Base-by-base conservation (phyloP, 2,888 invertebrate species). In the Teinopalpus imperialis region DNA sequence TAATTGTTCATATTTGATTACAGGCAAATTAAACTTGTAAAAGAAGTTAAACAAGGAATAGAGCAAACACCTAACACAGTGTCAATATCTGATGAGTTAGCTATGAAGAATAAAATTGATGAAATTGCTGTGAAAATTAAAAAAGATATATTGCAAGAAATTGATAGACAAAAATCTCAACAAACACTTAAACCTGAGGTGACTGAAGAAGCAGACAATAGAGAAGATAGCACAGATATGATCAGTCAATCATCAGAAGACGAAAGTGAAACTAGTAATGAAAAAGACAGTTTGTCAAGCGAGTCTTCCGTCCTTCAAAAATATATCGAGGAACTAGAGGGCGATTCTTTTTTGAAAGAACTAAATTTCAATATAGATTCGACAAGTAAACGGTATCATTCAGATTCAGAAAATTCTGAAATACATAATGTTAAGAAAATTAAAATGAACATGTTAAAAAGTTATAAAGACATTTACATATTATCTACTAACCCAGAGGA, bases 401-500 rank as follows among this genome's bases (percentile, higher is more conserved):
- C 48, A 0, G 40, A 53, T 34, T 57, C 54, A 0, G 36, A 45
- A 2, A 31, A 32, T 3, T 48, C 39, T 0, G 32, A 34, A 1
- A 26, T 30, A 20, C 5, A 9, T 0, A 10, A 29, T 10, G 7
- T 32, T 0, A 56, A 54, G 13, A 55, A 48, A 43, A 29, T 21
- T 3, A 54, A 56, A 54, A 5, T 21, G 1, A 10, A n/a, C 18
- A 1, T n/a, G 1, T 20, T 41, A 6, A 34, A 23, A 16, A 29
- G 34, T 16, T 46, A 23, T 31, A 51, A 48, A 47, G 49, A 39
- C n/a, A 27, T 69, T 4, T 39, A 14, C 4, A 59, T 74, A 14
- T 39, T 44, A 5, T 60, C 60, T 0, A 50, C 32, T 1, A 32
- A 55, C 21, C 59, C 59, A 2, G 20, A 48, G 1, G 49, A 42